Conservation (phyloP, 2,113 vertebrate species). For the Heliornis fulica region DNA sequence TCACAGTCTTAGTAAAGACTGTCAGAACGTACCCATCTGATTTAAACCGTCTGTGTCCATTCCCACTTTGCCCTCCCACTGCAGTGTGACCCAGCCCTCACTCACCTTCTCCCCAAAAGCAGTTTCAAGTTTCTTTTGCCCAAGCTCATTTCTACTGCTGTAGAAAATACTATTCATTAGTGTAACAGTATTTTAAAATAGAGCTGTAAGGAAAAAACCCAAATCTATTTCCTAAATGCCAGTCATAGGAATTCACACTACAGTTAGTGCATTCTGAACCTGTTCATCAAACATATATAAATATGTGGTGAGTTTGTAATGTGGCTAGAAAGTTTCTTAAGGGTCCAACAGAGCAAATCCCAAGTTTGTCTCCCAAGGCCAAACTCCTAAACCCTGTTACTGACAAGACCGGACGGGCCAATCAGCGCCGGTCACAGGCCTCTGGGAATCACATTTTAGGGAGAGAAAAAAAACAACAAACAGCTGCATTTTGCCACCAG, state of each 20-base stretch:
- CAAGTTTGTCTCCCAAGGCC: too few species aligned
- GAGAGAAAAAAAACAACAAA: too few species aligned
- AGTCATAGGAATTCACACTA: background rate
- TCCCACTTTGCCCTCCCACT: background rate
- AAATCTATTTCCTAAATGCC: background rate
- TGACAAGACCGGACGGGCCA: too few species aligned
- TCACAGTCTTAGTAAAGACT: background rate
- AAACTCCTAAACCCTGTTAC: too few species aligned
- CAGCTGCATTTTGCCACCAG: too few species aligned
- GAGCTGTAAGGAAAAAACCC: background rate
- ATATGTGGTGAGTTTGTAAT: too few species aligned
- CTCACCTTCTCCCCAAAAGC: background rate
- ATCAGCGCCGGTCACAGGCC: too few species aligned
- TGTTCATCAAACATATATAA: background rate
- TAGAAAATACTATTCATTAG: background rate
- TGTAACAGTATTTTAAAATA: background rate
- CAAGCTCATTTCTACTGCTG: background rate
- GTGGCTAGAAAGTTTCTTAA: too few species aligned
- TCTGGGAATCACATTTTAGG: too few species aligned
- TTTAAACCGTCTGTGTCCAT: background rate
- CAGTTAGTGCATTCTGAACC: background rate
- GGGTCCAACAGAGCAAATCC: too few species aligned
- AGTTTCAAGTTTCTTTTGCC: accelerated
- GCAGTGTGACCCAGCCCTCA: background rate
- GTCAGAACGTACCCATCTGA: background rate